Evolutionary conservation across 2,888 invertebrate genomes (phyloP), one percentile per base, ranked within the genome.

Genomic region (Octonoba sinensis): DNA sequence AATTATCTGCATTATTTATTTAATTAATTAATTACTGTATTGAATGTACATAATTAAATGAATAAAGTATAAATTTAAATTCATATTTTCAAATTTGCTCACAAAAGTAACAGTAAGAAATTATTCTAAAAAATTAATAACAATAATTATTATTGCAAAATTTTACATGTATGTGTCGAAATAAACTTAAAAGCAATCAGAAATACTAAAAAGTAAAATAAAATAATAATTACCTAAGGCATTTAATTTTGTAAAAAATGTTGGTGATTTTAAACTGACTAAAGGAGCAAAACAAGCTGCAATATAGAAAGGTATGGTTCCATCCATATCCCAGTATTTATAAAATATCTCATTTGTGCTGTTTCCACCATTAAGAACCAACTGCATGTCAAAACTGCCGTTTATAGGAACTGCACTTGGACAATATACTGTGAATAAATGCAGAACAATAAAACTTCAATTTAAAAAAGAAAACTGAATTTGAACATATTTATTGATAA

Each of bases 181-280:
- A 59, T 59, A 16, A 1, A 59, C 18, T 22, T 59, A 59, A 0
- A 22, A 8, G 8, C 11, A 36, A 36, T 36, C 4, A 16, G 22
- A 49, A 27, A 62, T 36, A 62, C n/a, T 3, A 27, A 15, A 49
- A 22, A 64, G 47, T 20, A 20, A 22, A 49, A 47, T 13, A 18
- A 46, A 15, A 49, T 15, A 64, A 27, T 13, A 88, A 91, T 91
- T 89, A 94, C 96, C 96, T 78, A 96, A 89, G 71, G 96, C 94
- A 89, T 96, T 96, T 87, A 96, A 96, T 88, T 94, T 96, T 15
- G 96, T 95, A 89, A 97, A 97, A 87, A 97, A 96, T 0, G 95
- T 94, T 0, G 96, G 93, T 22, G 94, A 94, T 85, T 92, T 94
- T 87, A 96, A 94, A 89, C 94, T 96, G 60, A 96, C 89, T 60